Evolutionary conservation across 2,888 invertebrate species (phyloP).

Genomic region (Alitta virens): DNA sequence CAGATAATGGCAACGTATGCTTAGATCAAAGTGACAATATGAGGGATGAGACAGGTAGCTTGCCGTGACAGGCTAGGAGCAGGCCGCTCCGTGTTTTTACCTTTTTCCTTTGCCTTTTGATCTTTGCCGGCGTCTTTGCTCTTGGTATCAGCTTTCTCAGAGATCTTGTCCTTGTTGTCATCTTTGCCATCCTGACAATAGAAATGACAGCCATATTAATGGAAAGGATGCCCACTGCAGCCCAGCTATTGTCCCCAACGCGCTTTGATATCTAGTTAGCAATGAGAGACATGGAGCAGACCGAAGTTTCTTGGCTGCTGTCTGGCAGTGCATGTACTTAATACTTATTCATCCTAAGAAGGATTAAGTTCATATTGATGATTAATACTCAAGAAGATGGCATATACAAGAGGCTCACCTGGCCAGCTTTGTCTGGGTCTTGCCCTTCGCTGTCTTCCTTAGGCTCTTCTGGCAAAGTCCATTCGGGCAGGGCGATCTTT

Average conservation of each 20-base stretch:
- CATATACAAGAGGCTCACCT: too few relatives aligned
- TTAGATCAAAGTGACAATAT: not conserved
- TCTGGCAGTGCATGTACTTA: too few relatives aligned
- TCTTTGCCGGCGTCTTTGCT: conserved; percentile 36
- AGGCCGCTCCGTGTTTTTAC: not conserved
- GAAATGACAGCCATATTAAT: too few relatives aligned
- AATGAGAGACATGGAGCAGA: too few relatives aligned
- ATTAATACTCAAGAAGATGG: too few relatives aligned
- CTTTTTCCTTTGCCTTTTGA: conserved; percentile 33
- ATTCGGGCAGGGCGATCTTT: conserved; percentile 47
- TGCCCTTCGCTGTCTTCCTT: conserved; percentile 38
- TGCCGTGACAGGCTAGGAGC: not conserved
- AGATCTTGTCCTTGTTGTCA: not conserved
- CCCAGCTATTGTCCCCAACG: too few relatives aligned
- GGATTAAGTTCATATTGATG: too few relatives aligned
- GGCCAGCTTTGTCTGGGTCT: not conserved
- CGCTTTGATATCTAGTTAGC: too few relatives aligned
- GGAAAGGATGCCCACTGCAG: too few relatives aligned
- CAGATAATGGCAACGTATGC: too few relatives aligned
- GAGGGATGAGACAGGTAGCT: not conserved
- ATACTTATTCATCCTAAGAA: too few relatives aligned
- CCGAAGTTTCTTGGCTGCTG: too few relatives aligned
- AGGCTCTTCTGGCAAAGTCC: conserved; percentile 50
- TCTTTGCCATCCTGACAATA: conserved; percentile 33
- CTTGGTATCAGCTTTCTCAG: conserved; percentile 32